Evolutionary conservation across 2,888 invertebrate species (phyloP).

Genomic region (Automeris io): DNA sequence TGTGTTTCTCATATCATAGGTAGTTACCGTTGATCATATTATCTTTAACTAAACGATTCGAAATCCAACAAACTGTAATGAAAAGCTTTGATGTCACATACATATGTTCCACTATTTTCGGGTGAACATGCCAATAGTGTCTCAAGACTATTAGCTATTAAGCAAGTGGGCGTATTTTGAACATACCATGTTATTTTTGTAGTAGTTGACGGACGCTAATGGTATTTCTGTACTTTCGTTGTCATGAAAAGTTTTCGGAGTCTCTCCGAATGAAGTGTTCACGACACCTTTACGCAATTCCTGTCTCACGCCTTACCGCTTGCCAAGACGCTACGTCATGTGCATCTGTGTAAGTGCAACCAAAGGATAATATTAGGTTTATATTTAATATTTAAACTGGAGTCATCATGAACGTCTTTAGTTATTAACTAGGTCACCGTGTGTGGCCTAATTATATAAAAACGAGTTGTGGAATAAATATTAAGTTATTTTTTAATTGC

Average conservation of each 20-base stretch:
- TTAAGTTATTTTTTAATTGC: too few relatives aligned
- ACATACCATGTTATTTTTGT: slow-evolving; percentile 40
- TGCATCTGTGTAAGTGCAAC: slow-evolving; percentile 37
- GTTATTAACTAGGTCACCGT: slow-evolving; percentile 34
- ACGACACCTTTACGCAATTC: slow-evolving; percentile 71
- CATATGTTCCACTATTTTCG: not conserved
- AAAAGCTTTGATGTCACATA: too few relatives aligned
- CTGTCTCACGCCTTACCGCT: slow-evolving; percentile 60
- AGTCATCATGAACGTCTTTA: slow-evolving; percentile 31
- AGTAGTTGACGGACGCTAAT: slow-evolving; percentile 56
- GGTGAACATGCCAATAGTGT: slow-evolving; percentile 4
- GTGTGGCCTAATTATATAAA: slow-evolving; percentile 46
- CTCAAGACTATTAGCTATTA: slow-evolving; percentile 12
- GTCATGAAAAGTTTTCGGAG: slow-evolving; percentile 52
- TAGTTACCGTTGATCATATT: not conserved
- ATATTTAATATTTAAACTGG: slow-evolving; percentile 42
- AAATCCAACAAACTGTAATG: slow-evolving; percentile 1
- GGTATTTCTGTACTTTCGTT: slow-evolving; percentile 61
- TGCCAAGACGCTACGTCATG: slow-evolving; percentile 64
- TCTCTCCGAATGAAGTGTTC: slow-evolving; percentile 57
- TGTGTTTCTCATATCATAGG: not conserved
- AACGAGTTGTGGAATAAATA: too few relatives aligned
- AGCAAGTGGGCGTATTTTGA: slow-evolving; percentile 33
- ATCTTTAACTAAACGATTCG: not conserved
- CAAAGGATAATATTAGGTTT: slow-evolving; percentile 23